Conservation (phyloP, 2,888 invertebrate species). For the Brachyopa scutellaris region DNA sequence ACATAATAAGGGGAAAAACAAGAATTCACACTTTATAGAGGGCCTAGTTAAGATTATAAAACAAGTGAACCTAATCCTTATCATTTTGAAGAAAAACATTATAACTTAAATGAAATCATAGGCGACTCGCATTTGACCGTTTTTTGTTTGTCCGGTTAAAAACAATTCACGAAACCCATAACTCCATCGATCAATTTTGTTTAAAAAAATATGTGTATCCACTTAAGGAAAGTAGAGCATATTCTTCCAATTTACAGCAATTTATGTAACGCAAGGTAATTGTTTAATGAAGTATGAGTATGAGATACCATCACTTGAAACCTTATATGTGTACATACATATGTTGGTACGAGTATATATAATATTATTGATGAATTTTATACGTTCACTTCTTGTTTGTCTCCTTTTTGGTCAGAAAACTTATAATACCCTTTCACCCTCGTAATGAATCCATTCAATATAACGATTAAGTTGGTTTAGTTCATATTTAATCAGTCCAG, state of each 20-base stretch:
- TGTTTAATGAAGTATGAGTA: conserved; percentile 32
- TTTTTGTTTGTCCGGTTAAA: no score
- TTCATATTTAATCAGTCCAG: neutral
- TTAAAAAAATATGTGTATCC: conserved; percentile 14
- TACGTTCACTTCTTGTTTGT: conserved; percentile 14
- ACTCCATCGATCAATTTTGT: conserved; percentile 7
- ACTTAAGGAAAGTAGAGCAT: conserved; percentile 31
- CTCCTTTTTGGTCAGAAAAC: conserved; percentile 3
- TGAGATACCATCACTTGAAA: conserved; percentile 20
- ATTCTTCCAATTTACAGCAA: conserved; percentile 21
- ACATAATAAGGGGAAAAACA: no score
- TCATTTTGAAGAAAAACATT: no score
- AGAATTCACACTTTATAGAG: no score
- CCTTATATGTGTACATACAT: no score
- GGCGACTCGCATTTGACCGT: no score
- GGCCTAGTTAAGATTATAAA: no score
- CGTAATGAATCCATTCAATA: neutral
- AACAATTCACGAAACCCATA: no score
- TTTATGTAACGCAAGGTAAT: conserved; percentile 31
- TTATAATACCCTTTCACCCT: neutral
- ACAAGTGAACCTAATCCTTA: no score
- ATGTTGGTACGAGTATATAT: no score
- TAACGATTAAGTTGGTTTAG: conserved; percentile 2
- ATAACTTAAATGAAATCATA: no score
- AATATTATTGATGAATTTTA: conserved; percentile 20